Base-by-base conservation (phyloP, 30 jellyfish, hydroid and myxozoan species). In the Aurelia coerulea region DNA sequence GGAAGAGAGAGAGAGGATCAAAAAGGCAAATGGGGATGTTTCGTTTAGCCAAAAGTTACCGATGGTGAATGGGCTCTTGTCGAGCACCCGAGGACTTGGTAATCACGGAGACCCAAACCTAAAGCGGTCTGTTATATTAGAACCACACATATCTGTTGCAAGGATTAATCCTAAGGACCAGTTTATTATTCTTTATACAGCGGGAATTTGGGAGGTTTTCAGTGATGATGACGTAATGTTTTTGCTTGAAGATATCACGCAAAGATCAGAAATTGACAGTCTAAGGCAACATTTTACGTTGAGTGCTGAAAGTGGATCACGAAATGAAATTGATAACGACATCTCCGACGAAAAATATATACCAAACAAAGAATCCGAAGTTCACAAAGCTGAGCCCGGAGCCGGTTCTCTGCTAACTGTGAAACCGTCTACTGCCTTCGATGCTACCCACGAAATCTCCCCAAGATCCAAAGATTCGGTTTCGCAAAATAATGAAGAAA, bases 71-170 rank as follows among this genome's bases (percentile, higher is more conserved):
- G 96, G 91, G 14, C 35, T 79, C 23, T 54, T 79, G 35, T 42
- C 91, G 42, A 80, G 91, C 56, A 88, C 96, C 11, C 68, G 96
- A 58, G 96, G 96, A 8, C 88, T 88, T 0, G 96, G 96, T 1
- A 88, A 88, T 39, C 96, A 88, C 64, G 96, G 96, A 14, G 96
- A 88, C 51, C 88, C 88, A 17, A 50, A 11, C 7, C 60, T 79
- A 62, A 88, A 88, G 41, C 29, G 81, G 1, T 23, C 65, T 4
- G 84, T 88, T 12, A 79, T 78, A 53, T 10, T 88, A 63, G 37
- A 62, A 17, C 96, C 96, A 33, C 67, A 49, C 49, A 68, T 88
- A 23, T 56, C 69, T 2, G 81, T 39, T 2, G 14, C 70, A 15
- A 52, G 9, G 31, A 64, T 88, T 33, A 74, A 62, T 31, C 76